Evolutionary conservation across 2,113 vertebrate genomes (phyloP).

Genomic region (Octodon degus): DNA sequence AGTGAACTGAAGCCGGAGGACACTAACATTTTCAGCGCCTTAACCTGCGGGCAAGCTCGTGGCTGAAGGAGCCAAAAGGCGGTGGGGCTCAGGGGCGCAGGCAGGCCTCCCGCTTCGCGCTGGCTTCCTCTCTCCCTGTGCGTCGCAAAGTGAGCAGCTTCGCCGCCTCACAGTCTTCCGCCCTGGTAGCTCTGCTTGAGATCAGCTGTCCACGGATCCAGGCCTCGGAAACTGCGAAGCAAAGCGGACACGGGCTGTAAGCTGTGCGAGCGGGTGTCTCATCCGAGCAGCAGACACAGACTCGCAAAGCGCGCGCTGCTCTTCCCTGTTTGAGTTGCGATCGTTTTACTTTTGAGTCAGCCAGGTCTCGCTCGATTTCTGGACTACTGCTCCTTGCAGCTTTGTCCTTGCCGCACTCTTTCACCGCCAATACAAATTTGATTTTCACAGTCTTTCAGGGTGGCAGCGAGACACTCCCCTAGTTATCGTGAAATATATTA

Average conservation of each 20-base stretch:
- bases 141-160: background rate
- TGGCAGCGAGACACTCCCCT: conserved; percentile 10
- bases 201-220: background rate
- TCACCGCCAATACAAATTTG: background rate
- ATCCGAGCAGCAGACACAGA: background rate
- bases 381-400: background rate
- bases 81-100: background rate
- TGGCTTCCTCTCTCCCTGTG: background rate
- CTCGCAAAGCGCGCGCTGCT: background rate
- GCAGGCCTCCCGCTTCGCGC: background rate
- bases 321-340: background rate
- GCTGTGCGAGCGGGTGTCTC: background rate
- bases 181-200: background rate
- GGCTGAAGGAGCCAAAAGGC: background rate
- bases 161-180: background rate
- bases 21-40: background rate
- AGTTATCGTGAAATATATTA: conserved; percentile 43
- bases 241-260: background rate
- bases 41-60: background rate
- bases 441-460: background rate
- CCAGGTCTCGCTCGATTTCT: background rate
- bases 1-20: background rate
- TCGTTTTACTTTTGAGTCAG: background rate
- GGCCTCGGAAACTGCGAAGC: background rate
- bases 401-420: background rate